Percentiles rank a stretch among this genome's conserved stretches.
phyloP scores from a whole-genome alignment of 2,113 vertebrate genomes.

The Lynx canadensis region DNA sequence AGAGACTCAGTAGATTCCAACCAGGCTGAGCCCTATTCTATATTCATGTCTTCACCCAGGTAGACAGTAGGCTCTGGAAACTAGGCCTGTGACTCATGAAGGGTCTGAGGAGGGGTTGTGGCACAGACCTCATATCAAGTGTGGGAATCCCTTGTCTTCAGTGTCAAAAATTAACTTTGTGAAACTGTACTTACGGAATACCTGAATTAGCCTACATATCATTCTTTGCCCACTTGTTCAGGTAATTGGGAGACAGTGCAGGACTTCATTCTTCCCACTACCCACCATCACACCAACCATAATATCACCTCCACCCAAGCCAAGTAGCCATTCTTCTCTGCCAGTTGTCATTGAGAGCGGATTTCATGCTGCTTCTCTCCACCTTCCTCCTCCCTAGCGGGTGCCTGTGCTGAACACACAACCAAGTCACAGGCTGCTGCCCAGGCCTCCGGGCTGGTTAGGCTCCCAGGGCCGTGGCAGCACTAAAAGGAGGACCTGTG shows the following conservation, averaged over 20 bases:
- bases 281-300: background rate
- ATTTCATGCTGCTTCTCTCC: background rate
- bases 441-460: background rate
- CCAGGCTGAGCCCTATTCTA: background rate
- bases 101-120: background rate
- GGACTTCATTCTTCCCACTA: background rate
- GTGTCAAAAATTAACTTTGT: background rate
- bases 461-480: background rate
- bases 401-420: background rate
- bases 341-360: background rate
- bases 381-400: background rate
- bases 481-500: background rate
- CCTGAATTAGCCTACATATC: background rate
- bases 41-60: background rate
- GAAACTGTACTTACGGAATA: background rate
- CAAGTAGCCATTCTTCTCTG: background rate
- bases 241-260: background rate
- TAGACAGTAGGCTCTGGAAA: background rate
- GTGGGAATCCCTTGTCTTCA: background rate
- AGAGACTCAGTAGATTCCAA: background rate
- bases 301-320: background rate
- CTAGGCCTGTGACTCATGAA: background rate
- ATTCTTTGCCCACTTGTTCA: constrained; percentile 16
- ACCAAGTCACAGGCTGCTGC: background rate
- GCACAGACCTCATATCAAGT: background rate